These are phyloP conservation scores for Saccostrea echinata DNA, from an alignment of 1,140 invertebrate genomes.

Conservation along the genomic window DNA sequence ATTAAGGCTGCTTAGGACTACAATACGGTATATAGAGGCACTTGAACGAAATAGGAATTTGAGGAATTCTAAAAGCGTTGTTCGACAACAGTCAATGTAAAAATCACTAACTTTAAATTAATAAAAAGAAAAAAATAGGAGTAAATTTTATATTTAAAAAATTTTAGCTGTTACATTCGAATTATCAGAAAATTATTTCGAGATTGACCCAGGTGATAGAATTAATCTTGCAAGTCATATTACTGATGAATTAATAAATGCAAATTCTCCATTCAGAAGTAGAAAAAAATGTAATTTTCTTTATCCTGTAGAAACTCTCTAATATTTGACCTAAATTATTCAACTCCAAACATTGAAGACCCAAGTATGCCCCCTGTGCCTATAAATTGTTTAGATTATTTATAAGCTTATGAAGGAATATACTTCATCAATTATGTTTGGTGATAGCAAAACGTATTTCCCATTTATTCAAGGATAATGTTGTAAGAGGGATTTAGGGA, in stretches of 20 bases:
- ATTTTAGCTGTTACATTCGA: no score
- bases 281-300: background rate
- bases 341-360: background rate
- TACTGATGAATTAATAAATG: no score
- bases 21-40: background rate
- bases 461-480: conserved; percentile 27
- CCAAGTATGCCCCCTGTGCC: background rate
- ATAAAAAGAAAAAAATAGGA: no score
- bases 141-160: no score
- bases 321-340: conserved; percentile 16
- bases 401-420: conserved; percentile 14
- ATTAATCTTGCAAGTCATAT: background rate
- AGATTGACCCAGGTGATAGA: background rate
- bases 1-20: background rate
- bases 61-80: background rate
- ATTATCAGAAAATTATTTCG: background rate
- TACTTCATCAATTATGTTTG: background rate
- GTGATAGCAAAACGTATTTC: background rate
- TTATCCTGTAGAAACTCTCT: background rate
- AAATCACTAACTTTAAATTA: background rate
- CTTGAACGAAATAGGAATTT: background rate
- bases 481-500: background rate
- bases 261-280: background rate
- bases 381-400: background rate
- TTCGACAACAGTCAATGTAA: background rate